phyloP scores from a whole-genome alignment of 92 coral and sea anemone genomes.

The Hydrozoanthus gracilis region DNA sequence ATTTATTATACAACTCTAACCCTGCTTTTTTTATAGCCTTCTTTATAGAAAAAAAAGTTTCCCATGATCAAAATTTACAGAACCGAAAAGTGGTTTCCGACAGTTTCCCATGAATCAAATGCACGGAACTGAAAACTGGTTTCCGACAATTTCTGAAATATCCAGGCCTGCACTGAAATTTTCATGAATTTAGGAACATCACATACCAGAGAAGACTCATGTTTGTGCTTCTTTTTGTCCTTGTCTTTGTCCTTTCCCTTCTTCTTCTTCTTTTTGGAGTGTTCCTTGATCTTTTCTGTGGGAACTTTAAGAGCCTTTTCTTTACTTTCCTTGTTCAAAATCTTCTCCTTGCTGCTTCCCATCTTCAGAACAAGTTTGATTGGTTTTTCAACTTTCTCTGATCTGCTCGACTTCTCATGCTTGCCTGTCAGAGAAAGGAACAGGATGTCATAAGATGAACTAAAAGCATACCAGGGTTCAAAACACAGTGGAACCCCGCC shows the following conservation, averaged over 20 bases:
- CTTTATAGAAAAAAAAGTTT: too few species aligned
- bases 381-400: conserved; percentile 79
- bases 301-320: conserved; percentile 49
- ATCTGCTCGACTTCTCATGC: conserved; percentile 58
- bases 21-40: too few species aligned
- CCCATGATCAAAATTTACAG: too few species aligned
- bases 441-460: background rate
- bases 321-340: conserved; percentile 59
- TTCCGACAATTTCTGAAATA: too few species aligned
- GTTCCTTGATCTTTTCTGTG: conserved; percentile 74
- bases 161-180: too few species aligned
- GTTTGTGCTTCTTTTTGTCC: conserved; percentile 86
- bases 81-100: too few species aligned
- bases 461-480: background rate
- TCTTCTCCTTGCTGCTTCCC: conserved; percentile 72
- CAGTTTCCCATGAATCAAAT: too few species aligned
- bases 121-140: too few species aligned
- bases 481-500: background rate
- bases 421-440: conserved; percentile 42
- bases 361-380: conserved; percentile 93
- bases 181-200: background rate
- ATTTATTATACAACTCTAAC: too few species aligned
- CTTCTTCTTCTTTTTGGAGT: conserved; percentile 91
- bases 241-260: conserved; percentile 86
- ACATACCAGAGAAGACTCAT: conserved; percentile 49